Evolutionary conservation across 2,797 vertebrate species (phyloP).

Genomic region (Poecilia gillii): DNA sequence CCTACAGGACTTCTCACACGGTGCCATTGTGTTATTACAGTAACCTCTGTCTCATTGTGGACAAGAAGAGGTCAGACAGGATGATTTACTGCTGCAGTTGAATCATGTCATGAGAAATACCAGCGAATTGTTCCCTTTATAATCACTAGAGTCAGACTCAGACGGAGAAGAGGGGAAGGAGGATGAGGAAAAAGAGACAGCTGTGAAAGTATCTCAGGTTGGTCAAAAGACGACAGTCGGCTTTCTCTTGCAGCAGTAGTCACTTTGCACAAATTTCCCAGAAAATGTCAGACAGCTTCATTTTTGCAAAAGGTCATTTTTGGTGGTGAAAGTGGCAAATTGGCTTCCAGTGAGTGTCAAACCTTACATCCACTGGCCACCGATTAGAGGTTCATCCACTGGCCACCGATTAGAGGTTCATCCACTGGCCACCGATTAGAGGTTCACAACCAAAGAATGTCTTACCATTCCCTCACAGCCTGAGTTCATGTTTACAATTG

Average conservation of each 20-base stretch:
- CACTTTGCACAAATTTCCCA: background rate
- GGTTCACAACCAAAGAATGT: background rate
- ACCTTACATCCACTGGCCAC: background rate
- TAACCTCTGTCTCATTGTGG: background rate
- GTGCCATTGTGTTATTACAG: background rate
- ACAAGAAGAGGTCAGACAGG: background rate
- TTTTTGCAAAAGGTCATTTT: background rate
- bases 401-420: background rate
- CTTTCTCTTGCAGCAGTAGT: background rate
- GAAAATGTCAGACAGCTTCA: background rate
- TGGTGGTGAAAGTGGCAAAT: background rate
- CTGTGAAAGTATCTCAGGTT: background rate
- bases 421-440: too few species aligned
- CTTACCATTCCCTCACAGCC: background rate
- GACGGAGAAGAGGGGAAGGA: background rate
- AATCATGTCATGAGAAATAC: slow-evolving; percentile 2
- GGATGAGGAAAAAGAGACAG: background rate
- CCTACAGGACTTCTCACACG: background rate
- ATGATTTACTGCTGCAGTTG: background rate
- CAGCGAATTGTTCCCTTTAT: background rate
- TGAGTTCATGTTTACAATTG: background rate
- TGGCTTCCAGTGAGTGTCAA: background rate
- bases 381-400: background rate
- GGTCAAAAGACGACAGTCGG: background rate
- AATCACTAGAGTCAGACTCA: background rate